These are phyloP conservation scores for Myathropa florea DNA, from an alignment of 2,888 invertebrate species.

Conservation along the genomic window DNA sequence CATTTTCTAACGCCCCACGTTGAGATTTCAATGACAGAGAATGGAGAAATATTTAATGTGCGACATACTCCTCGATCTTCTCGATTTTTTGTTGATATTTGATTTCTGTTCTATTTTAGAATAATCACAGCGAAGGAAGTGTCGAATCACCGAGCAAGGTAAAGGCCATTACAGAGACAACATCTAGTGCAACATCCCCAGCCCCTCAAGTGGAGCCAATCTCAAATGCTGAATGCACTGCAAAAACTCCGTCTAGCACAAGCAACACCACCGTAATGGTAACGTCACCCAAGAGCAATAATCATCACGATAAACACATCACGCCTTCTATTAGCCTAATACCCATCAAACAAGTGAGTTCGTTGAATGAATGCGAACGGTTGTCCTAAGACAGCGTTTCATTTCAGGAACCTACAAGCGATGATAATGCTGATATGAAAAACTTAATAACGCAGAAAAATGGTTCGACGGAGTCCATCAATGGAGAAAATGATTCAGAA, in stretches of 20 bases:
- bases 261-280: slow-evolving; percentile 72
- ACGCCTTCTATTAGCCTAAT: slow-evolving; percentile 93
- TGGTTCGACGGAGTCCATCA: slow-evolving; percentile 79
- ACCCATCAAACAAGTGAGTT: slow-evolving; percentile 89
- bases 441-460: slow-evolving; percentile 57
- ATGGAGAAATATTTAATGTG: slow-evolving; percentile 84
- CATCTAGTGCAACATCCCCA: slow-evolving; percentile 81
- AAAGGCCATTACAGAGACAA: slow-evolving; percentile 44
- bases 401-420: slow-evolving; percentile 76
- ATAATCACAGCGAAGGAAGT: slow-evolving; percentile 45
- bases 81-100: not conserved
- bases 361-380: not conserved
- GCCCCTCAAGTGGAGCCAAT: slow-evolving; percentile 82
- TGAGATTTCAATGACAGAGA: slow-evolving; percentile 93
- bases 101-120: not conserved
- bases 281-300: slow-evolving; percentile 75
- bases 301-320: slow-evolving; percentile 82
- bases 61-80: not conserved
- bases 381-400: not conserved
- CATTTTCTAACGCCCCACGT: slow-evolving; percentile 95
- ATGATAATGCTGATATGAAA: slow-evolving; percentile 69
- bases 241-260: slow-evolving; percentile 77
- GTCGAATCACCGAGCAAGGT: slow-evolving; percentile 25
- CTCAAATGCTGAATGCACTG: slow-evolving; percentile 76
- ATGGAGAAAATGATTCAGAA: slow-evolving; percentile 75